phyloP scores from a whole-genome alignment of 53 echinoderm and acorn worm species.

The Echinometra lucunter region DNA sequence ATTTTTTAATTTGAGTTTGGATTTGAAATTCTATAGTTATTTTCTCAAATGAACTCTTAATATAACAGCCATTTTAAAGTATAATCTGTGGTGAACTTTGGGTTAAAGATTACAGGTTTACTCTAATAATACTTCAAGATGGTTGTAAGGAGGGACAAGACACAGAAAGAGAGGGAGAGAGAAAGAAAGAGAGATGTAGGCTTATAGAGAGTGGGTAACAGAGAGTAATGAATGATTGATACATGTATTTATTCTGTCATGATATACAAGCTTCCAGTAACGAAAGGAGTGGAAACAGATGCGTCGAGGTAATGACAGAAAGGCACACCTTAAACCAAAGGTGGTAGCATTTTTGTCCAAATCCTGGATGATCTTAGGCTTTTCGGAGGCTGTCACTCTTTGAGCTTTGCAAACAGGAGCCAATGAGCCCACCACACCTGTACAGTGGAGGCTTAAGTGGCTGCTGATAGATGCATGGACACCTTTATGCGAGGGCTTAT shows the following conservation, averaged over 20 bases:
- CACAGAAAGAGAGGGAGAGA: background rate
- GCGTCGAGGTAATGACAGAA: conserved; percentile 24
- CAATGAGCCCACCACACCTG: conserved; percentile 37
- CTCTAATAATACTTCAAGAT: background rate
- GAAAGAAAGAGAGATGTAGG: background rate
- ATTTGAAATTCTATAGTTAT: background rate
- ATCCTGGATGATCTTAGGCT: conserved; percentile 36
- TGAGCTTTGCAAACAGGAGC: conserved; percentile 58
- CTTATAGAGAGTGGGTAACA: background rate
- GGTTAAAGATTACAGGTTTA: background rate
- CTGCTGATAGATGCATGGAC: conserved; percentile 49
- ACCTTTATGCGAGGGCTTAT: background rate
- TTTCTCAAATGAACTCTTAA: background rate
- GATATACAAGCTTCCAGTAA: background rate
- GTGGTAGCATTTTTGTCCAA: conserved; percentile 54
- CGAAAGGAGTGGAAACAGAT: conserved; percentile 41
- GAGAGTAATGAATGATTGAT: background rate
- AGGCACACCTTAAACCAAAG: conserved; percentile 5
- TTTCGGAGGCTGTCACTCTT: background rate
- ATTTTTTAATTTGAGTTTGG: background rate
- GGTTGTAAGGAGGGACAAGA: background rate
- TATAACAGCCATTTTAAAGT: background rate
- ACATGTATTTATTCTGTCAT: background rate
- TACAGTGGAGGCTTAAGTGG: conserved; percentile 15
- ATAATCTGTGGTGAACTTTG: background rate